phyloP scores from a whole-genome alignment of 2,113 vertebrate species.

The Epinephelus cyanopodus region DNA sequence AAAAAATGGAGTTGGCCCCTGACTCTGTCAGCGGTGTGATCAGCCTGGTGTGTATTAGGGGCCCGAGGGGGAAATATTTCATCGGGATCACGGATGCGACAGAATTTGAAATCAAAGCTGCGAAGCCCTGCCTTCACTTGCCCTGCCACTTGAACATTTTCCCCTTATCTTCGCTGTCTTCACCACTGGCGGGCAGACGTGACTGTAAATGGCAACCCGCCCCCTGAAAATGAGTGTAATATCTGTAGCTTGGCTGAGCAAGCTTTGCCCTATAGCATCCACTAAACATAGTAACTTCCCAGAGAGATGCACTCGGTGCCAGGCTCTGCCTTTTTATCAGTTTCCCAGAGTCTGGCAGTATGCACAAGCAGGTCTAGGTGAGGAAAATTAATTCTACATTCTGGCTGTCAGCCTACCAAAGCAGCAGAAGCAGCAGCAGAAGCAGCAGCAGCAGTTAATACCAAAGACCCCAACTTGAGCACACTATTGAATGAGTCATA shows the following conservation, averaged over 20 bases:
- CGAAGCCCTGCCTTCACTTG: slow-evolving; percentile 40
- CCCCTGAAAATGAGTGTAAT: slow-evolving; percentile 63
- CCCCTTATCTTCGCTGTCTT: slow-evolving; percentile 62
- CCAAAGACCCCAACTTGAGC: slow-evolving; percentile 1
- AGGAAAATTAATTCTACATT: slow-evolving; percentile 53
- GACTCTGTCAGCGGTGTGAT: slow-evolving; percentile 45
- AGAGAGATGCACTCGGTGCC: slow-evolving; percentile 38
- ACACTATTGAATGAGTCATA: slow-evolving; percentile 16
- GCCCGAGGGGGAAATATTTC: slow-evolving; percentile 51
- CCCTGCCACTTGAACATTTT: slow-evolving; percentile 53
- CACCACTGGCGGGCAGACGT: slow-evolving; percentile 45
- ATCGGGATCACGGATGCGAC: slow-evolving; percentile 38
- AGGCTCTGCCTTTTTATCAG: slow-evolving; percentile 54
- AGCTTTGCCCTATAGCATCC: slow-evolving; percentile 54
- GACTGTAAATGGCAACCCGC: slow-evolving; percentile 60
- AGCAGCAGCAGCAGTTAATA: slow-evolving; percentile 32
- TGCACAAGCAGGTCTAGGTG: slow-evolving; percentile 54
- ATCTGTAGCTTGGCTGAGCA: slow-evolving; percentile 65
- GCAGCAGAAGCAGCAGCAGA: slow-evolving; percentile 24
- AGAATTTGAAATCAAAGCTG: slow-evolving; percentile 71
- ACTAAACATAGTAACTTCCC: slow-evolving; percentile 54
- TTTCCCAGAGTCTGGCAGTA: slow-evolving; percentile 51
- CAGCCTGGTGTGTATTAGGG: slow-evolving; percentile 20
- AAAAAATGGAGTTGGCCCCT: slow-evolving; percentile 13
- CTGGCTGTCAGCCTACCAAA: slow-evolving; percentile 37